Evolutionary conservation across 1,140 invertebrate genomes (phyloP), one percentile per base, ranked within the genome.

Genomic region (Heliconius himera): DNA sequence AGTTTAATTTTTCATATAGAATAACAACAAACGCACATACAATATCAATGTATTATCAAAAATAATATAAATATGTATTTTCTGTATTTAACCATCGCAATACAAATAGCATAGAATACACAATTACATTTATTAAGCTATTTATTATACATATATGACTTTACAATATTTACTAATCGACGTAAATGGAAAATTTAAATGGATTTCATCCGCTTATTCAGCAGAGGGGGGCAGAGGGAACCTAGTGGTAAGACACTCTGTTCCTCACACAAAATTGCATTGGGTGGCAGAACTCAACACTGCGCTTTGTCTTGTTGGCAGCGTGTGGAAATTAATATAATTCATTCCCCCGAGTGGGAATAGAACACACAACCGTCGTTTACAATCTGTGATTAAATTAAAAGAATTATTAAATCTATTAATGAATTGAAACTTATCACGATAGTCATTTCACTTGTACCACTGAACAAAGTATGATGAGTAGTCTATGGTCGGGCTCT

Each of bases 391-490:
- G 49, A 51, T 20, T 51, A 2, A 51, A 51, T 8, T 20, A 51
- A 51, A 51, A 18, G 1, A 20, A 51, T 51, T 16, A 46, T 20
- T 20, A 60, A n/a, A 60, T 60, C 1, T 66, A 29, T 16, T 66
- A 66, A 26, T 66, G 2, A 56, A 56, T 1, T 56, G 8, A 56
- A 22, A 56, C 8, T 22, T 22, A 66, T 26, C 22, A 66, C 26
- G 11, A 66, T 3, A 66, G 60, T 66, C 60, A 66, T 66, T 22
- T 73, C 66, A 81, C 33, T 72, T 60, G 77, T 78, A 71, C 80
- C 80, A 81, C 9, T 77, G 76, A 60, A 81, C 80, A 70, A 81
- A 78, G n/a, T 74, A 51, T 33, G 76, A 72, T 11, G 80, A 81
- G 66, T 76, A 81, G 77, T 81, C 54, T 8, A 18, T 33, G 5